Base-by-base conservation (phyloP, 64 coral and sea anemone genomes). In the Pocillopora verrucosa region DNA sequence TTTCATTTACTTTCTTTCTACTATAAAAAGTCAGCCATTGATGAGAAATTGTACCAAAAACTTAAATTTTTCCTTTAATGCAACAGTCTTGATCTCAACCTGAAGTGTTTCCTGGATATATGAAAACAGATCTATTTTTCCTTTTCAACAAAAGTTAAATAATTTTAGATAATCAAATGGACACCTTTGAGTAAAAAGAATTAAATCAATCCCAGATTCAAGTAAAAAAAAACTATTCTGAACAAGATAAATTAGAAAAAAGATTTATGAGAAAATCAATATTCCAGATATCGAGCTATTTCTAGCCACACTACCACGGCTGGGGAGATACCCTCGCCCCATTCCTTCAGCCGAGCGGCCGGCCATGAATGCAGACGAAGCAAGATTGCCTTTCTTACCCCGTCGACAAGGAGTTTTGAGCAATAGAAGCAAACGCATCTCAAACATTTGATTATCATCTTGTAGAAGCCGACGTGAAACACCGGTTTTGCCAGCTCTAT, bases 381-480 rank as follows among this genome's bases (percentile, higher is more conserved):
- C 65, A 72, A 83, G 13, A 5, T 19, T 34, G 2, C 85, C 56
- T 67, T 81, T 61, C 77, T 92, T 95, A 99, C 97, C 88, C 84
- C 82, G 84, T 99, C 93, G n/a, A 99, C 88, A 58, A 99, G 97
- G 63, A 99, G 76, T 78, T 99, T 99, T 67, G 97, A 99, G 67
- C 97, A 99, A 91, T 95, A 99, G 76, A 99, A 99, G 64, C 97
- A 99, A 20, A 99, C 91, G 36, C 97, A 99, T 83, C 97, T 78
- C 16, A 99, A 63, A 77, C 90, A 88, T 78, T 99, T 99, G 58
- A 99, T 94, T 69, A 80, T 99, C 69, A 92, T 99, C 30, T 91
- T 90, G 24, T 95, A 78, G 78, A 95, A 99, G 51, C 91, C 91
- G 72, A 95, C 89, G 70, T 99, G 97, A 74, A 91, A 99, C 65